phyloP scores from a whole-genome alignment of 2,113 vertebrate genomes.

The Ceuthmochares aereus region DNA sequence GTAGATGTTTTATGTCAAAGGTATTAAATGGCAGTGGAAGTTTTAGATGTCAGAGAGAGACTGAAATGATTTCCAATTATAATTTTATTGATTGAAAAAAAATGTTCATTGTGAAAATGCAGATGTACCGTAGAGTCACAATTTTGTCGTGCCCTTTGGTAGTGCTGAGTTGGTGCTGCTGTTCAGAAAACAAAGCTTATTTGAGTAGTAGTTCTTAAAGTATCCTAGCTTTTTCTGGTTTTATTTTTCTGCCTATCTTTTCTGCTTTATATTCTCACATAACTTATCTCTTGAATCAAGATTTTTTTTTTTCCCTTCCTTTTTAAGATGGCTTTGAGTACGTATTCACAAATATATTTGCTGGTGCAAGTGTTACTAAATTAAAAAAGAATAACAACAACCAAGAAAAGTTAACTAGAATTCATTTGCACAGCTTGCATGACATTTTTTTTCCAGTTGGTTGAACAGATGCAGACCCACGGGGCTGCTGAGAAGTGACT shows the following conservation, averaged over 20 bases:
- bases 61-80: not conserved
- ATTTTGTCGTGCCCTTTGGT: not conserved
- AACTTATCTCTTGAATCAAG: not conserved
- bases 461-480: slow-evolving; percentile 80
- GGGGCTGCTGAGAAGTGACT: slow-evolving; percentile 78
- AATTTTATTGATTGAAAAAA: not conserved
- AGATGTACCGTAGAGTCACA: not conserved
- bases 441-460: slow-evolving; percentile 81
- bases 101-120: not conserved
- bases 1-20: not conserved
- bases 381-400: not conserved
- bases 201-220: not conserved
- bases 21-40: not conserved
- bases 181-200: not conserved
- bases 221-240: not conserved
- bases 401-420: slow-evolving; percentile 29
- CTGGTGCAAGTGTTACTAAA: not conserved
- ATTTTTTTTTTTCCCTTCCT: not conserved
- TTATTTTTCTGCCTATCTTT: not conserved
- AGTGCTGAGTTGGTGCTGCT: not conserved
- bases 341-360: slow-evolving; percentile 18
- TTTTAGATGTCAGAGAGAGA: not conserved
- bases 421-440: slow-evolving; percentile 77
- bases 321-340: slow-evolving; percentile 12
- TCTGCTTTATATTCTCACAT: not conserved